phyloP scores from a whole-genome alignment of 2,888 invertebrate species.

The Mesoligia furuncula region DNA sequence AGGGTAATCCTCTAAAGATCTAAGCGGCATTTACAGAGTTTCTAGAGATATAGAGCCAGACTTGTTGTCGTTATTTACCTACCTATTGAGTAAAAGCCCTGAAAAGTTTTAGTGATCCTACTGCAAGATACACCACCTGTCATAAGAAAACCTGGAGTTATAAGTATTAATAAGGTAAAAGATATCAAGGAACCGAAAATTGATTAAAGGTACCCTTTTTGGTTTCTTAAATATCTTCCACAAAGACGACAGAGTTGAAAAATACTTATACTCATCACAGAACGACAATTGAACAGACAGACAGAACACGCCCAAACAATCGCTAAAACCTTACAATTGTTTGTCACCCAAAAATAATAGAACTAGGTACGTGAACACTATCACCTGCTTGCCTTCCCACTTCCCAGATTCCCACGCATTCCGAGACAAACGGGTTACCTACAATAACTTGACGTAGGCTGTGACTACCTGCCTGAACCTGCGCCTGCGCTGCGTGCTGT shows the following conservation, averaged over 20 bases:
- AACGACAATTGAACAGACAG: background rate
- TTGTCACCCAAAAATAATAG: slow-evolving; percentile 7
- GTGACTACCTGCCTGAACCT: slow-evolving; percentile 55
- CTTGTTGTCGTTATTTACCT: background rate
- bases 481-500: slow-evolving; percentile 40
- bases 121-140: background rate
- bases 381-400: slow-evolving; percentile 56
- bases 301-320: background rate
- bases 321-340: background rate
- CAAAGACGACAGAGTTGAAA: background rate
- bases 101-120: background rate
- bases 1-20: background rate
- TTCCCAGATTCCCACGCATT: slow-evolving; percentile 59
- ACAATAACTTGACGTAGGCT: slow-evolving; percentile 55
- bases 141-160: background rate
- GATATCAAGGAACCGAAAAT: background rate
- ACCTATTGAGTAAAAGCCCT: background rate
- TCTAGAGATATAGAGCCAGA: background rate
- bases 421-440: slow-evolving; percentile 55
- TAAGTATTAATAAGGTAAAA: background rate
- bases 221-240: background rate
- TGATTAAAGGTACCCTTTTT: background rate
- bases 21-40: background rate
- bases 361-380: slow-evolving; percentile 12
- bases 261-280: background rate